Base-by-base conservation (phyloP, 2,888 invertebrate species). In the Yponomeuta sedellus region DNA sequence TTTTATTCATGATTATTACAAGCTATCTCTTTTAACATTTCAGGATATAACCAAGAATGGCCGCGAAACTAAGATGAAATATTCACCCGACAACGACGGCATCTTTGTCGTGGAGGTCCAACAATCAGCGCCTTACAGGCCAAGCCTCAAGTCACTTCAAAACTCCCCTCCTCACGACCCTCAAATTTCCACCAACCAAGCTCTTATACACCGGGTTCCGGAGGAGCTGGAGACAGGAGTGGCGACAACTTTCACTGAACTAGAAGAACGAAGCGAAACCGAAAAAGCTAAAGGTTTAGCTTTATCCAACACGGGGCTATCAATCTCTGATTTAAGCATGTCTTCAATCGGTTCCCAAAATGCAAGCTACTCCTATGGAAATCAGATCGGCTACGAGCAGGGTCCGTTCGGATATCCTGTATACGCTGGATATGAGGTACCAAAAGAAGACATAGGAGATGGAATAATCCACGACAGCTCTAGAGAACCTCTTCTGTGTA, bases 251-350 rank as follows among this genome's bases (percentile, higher is more conserved):
- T 64, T 61, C 52, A 64, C 10, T 64, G 80, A 78, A 66, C 84
- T 78, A 64, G 78, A 71, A 0, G 83, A 81, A 70, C 83, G 80
- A 40, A 82, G 52, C 28, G 19, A 12, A 2, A 52, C 16, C 39
- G 62, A 83, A 10, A 82, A 77, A 67, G 79, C 79, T n/a, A 92
- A 86, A 81, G 85, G 91, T 4, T 77, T 93, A 65, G 92, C 93
- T 0, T 83, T 93, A 66, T 92, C 93, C 25, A 94, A 94, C 75
- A 96, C 96, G 0, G 97, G 97, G 0, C 91, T 97, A 2, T 95
- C 96, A 6, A 96, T 96, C 76, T 97, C 97, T 6, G 96, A 96
- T 77, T 90, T 95, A 0, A 96, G 96, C 76, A 92, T 95, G 76
- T 94, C 94, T 19, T 96, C 96, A 39, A 92, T 92, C 63, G 94